Base-by-base conservation (phyloP, 2,888 invertebrate species). In the Drosophila pseudotalamancana region DNA sequence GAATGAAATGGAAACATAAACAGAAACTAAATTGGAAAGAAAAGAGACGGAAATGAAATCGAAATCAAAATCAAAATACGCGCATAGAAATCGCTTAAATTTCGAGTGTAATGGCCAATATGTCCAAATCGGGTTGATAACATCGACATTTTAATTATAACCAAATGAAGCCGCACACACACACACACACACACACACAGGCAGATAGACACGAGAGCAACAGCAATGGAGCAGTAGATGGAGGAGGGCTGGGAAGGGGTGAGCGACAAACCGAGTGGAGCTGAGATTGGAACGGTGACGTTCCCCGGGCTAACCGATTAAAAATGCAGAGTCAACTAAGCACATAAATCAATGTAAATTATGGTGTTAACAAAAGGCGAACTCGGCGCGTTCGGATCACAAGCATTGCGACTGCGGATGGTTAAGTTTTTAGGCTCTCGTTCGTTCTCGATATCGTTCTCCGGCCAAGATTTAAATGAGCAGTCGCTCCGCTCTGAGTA, bases 271-370 rank as follows among this genome's bases (percentile, higher is more conserved):
- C 32, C 40, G 42, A 50, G 42, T 56, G 46, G 50, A 11, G 56
- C 32, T 48, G 43, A 35, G 31, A 16, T 32, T 14, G 61, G 40
- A 29, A 16, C 40, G 49, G 56, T 25, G 57, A 50, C 40, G 46
- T 35, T 63, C 57, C 61, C 16, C 45, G 27, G 55, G 64, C 69
- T 87, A 88, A 82, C 88, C 83, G 83, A 84, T 84, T 84, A 84
- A 84, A 84, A 88, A 84, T 87, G 85, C 83, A 87, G 88, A 84
- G 87, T 77, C 88, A 84, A 85, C 88, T 82, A 73, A 73, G 70
- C 79, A 76, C 87, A 89, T 88, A 88, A 88, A 88, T 88, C 88
- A 88, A 89, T 88, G 89, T 88, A 88, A 88, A 88, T 88, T 88
- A 88, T 87, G 81, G 89, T 87, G 89, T 88, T 85, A 89, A 89